Base-by-base conservation (phyloP, 1,140 invertebrate genomes). In the Drosophila ironensis region DNA sequence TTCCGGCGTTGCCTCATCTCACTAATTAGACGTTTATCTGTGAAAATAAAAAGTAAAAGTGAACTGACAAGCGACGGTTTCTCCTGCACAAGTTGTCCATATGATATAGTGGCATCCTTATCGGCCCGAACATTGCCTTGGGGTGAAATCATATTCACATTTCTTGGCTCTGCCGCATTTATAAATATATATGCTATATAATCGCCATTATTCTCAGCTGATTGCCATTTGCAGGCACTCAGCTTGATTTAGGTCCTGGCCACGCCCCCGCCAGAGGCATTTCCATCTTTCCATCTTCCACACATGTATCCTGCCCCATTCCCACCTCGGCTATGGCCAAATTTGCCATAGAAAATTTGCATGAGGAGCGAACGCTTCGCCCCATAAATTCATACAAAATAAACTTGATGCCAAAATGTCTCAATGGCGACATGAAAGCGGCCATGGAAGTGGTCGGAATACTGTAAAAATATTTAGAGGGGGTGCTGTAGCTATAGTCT, bases 141-240 rank as follows among this genome's bases (percentile, higher is more conserved):
- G 12, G 33, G 0, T 5, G 16, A 20, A 27, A 57, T 57, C 33
- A 57, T 38, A 38, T 54, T 24, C 17, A 33, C 35, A 54, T 59
- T 30, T 41, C 7, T 11, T 17, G 17, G 24, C 20, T 28, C 40
- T 9, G 9, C 28, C 25, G 12, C 27, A 9, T 25, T 35, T 40
- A 56, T 28, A 57, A 6, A 44, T 44, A 25, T 25, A 4, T 44
- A 44, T 22, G 12, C n/a, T 19, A 64, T 19, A 64, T 52, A 68
- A 56, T 68, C 42, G 41, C 63, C 50, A 68, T 68, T 68, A 68
- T 68, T 68, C 63, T 68, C 50, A 66, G 51, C 64, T 68, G 63
- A 68, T 68, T 68, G 63, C 63, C 64, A 68, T 56, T 68, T 28
- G 63, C 64, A 68, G 63, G 63, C 63, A 68, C 64, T 68, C 63